A percentile compares a stretch with the other conserved stretches of the same genome.
Evolutionary conservation across 2,888 invertebrate species (phyloP).

Genomic region (Athalia cordata): DNA sequence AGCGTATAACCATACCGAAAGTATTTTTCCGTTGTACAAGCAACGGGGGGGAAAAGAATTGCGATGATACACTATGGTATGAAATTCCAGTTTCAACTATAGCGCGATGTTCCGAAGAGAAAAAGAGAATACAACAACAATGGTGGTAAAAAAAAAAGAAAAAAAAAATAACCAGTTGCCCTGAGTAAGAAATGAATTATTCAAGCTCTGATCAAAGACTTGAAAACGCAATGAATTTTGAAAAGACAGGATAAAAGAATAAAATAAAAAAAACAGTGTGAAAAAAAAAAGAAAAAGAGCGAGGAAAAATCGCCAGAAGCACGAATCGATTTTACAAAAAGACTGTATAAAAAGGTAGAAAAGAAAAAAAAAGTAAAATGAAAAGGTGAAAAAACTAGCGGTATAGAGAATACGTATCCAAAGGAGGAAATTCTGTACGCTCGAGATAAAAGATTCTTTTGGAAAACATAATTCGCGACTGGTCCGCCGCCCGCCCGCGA

Average conservation of each 20-base stretch:
- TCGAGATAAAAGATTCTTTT: slow-evolving; percentile 13
- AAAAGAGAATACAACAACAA: neutral
- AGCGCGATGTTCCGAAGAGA: neutral
- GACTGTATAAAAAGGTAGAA: neutral
- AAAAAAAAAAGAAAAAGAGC: neutral
- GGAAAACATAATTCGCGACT: slow-evolving; percentile 27
- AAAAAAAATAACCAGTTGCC: neutral
- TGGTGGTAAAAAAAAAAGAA: neutral
- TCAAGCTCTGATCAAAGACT: slow-evolving; percentile 35
- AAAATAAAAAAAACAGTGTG: neutral
- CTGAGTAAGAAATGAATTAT: slow-evolving; percentile 17
- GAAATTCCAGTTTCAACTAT: neutral
- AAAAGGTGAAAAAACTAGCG: neutral
- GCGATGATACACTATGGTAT: too few relatives aligned
- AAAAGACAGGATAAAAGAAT: neutral
- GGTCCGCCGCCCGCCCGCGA: neutral
- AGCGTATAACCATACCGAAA: too few relatives aligned
- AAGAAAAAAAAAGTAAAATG: neutral
- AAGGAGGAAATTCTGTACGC: too few relatives aligned
- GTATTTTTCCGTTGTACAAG: too few relatives aligned
- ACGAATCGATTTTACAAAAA: slow-evolving; percentile 8
- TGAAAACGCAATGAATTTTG: slow-evolving; percentile 31
- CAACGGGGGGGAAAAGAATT: too few relatives aligned
- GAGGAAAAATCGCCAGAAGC: slow-evolving; percentile 24
- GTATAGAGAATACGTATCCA: too few relatives aligned